Conservation (phyloP, 2,113 vertebrate species). For the Chascanopsetta lugubris region DNA sequence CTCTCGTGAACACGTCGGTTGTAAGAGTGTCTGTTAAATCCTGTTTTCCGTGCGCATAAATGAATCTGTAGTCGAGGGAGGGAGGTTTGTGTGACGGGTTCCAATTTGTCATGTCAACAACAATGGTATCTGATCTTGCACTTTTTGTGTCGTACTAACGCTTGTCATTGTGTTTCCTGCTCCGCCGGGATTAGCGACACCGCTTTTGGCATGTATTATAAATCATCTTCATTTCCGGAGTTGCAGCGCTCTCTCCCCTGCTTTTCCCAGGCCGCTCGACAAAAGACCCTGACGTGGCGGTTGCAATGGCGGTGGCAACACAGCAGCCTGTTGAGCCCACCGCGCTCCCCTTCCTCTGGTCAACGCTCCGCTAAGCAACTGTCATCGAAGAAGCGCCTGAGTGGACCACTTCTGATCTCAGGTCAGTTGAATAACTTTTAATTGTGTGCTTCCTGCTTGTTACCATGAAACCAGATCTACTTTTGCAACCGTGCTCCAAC, state of each 20-base stretch:
- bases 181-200: slow-evolving; percentile 32
- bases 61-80: background rate
- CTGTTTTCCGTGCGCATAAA: too few species aligned
- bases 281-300: slow-evolving; percentile 56
- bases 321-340: slow-evolving; percentile 53
- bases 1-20: background rate
- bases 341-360: too few species aligned
- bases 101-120: slow-evolving; percentile 10
- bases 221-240: slow-evolving; percentile 45
- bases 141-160: slow-evolving; percentile 20
- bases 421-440: too few species aligned
- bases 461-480: too few species aligned
- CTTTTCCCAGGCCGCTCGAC: slow-evolving; percentile 46
- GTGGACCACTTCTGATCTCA: too few species aligned
- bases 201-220: slow-evolving; percentile 30
- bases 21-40: background rate
- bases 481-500: too few species aligned
- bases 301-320: slow-evolving; percentile 39
- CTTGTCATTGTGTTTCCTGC: slow-evolving; percentile 31
- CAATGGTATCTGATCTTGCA: slow-evolving; percentile 19
- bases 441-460: too few species aligned
- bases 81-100: background rate
- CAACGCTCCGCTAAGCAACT: too few species aligned
- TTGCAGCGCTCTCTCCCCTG: slow-evolving; percentile 23
- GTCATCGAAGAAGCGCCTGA: too few species aligned